Conservation (phyloP, 2,797 vertebrate species). For the Phrynocephalus guinanensis region DNA sequence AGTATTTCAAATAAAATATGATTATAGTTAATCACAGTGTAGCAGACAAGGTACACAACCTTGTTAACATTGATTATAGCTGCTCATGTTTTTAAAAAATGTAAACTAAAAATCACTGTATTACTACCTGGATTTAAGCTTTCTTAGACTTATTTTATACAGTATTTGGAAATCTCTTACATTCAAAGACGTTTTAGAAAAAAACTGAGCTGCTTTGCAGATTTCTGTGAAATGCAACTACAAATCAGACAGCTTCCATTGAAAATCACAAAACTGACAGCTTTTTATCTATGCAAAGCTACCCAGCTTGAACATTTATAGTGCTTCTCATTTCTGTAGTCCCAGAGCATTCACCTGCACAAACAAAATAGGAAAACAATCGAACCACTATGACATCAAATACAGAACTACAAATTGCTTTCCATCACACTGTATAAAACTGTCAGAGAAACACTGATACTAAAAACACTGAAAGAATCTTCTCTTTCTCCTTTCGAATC, state of each 20-base stretch:
- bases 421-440: conserved; percentile 1
- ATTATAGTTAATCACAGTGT: neutral
- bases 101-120: neutral
- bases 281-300: neutral
- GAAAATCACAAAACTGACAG: conserved; percentile 22
- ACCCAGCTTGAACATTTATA: conserved; percentile 20
- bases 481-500: neutral
- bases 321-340: conserved; percentile 6
- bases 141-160: neutral
- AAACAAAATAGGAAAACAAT: neutral
- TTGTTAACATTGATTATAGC: neutral
- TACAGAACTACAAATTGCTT: conserved; percentile 6
- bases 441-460: neutral
- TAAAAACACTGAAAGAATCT: neutral
- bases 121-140: neutral
- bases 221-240: conserved; percentile 1
- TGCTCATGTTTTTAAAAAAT: neutral
- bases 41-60: neutral
- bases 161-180: neutral
- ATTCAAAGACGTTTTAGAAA: neutral
- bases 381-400: conserved; percentile 1
- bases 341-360: neutral
- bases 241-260: neutral
- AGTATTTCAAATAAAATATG: neutral
- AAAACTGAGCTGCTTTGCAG: neutral